Percentiles rank a stretch among this genome's conserved stretches.
These are phyloP conservation scores for Drosophila seguyi DNA, from an alignment of 1,140 invertebrate genomes.

Conservation along the genomic window DNA sequence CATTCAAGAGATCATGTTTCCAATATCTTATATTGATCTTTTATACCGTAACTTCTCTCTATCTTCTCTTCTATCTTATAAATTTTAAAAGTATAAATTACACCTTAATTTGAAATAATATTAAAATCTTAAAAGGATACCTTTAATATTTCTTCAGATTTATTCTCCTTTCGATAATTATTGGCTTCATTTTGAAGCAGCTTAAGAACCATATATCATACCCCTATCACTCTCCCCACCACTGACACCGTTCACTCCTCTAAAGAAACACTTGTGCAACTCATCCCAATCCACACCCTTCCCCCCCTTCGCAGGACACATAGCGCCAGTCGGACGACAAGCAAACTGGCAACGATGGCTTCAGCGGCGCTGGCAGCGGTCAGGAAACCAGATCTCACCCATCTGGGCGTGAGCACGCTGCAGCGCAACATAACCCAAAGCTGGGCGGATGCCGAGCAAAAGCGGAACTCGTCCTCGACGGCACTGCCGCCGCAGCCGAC, in stretches of 20 bases:
- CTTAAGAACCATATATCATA: not conserved
- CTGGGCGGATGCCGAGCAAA: constrained; percentile 18
- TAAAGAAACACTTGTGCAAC: constrained; percentile 19
- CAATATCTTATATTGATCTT: too few species aligned
- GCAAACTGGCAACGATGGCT: not conserved
- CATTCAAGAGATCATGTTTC: too few species aligned
- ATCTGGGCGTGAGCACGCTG: constrained; percentile 8
- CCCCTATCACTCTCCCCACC: not conserved
- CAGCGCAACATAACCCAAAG: constrained; percentile 8
- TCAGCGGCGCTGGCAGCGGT: not conserved
- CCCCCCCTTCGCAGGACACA: constrained; percentile 11
- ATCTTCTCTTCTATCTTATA: too few species aligned
- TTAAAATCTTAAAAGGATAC: not conserved
- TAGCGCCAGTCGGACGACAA: not conserved
- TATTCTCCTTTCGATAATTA: not conserved
- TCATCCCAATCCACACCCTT: constrained; percentile 8
- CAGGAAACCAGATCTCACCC: constrained; percentile 5
- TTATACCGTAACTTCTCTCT: too few species aligned
- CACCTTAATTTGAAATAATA: not conserved
- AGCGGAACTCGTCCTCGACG: not conserved
- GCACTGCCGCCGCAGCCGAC: not conserved
- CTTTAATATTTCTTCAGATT: not conserved
- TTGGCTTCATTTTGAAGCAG: not conserved
- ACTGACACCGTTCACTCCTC: not conserved
- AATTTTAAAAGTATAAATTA: too few species aligned